A percentile compares a stretch with the other conserved stretches of the same genome.
phyloP scores from a whole-genome alignment of 1,140 invertebrate species.

The Ectropis grisescens region DNA sequence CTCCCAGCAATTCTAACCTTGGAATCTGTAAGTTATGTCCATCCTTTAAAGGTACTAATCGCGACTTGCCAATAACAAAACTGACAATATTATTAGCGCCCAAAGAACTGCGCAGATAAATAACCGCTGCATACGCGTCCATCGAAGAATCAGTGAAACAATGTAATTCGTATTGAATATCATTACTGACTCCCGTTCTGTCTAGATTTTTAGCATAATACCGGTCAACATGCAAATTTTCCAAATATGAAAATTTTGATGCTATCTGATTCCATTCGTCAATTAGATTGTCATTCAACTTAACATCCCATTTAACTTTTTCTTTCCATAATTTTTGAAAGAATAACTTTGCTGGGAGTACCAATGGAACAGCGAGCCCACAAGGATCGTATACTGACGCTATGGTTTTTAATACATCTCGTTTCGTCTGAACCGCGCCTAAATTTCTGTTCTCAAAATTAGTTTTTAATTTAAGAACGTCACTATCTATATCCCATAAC shows the following conservation, averaged over 20 bases:
- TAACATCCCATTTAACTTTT: conserved; percentile 13
- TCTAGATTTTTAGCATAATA: conserved; percentile 4
- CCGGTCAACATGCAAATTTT: conserved; percentile 4
- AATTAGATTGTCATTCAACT: conserved; percentile 3
- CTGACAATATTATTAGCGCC: conserved; percentile 4
- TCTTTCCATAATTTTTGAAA: conserved; percentile 17
- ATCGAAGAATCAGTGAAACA: conserved; percentile 9
- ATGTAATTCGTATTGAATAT: conserved; percentile 4
- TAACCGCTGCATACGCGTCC: conserved; percentile 11
- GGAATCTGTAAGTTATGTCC: conserved; percentile 14
- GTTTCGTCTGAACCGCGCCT: conserved; percentile 4
- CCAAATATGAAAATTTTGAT: conserved; percentile 3
- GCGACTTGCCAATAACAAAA: conserved; percentile 14
- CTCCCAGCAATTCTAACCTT: conserved; percentile 12
- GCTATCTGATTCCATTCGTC: conserved; percentile 7
- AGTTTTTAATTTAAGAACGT: conserved; percentile 2
- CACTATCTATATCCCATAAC: conserved; percentile 6
- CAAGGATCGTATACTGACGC: conserved; percentile 16
- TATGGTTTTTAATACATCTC: conserved; percentile 8
- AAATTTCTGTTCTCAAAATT: not conserved
- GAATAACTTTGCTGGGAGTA: conserved; percentile 16
- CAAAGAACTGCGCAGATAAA: conserved; percentile 9
- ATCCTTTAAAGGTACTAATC: conserved; percentile 7
- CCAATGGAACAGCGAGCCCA: conserved; percentile 9
- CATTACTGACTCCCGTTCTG: not conserved